Evolutionary conservation across 1,140 invertebrate species (phyloP).

Genomic region (Harpegnathos saltator): DNA sequence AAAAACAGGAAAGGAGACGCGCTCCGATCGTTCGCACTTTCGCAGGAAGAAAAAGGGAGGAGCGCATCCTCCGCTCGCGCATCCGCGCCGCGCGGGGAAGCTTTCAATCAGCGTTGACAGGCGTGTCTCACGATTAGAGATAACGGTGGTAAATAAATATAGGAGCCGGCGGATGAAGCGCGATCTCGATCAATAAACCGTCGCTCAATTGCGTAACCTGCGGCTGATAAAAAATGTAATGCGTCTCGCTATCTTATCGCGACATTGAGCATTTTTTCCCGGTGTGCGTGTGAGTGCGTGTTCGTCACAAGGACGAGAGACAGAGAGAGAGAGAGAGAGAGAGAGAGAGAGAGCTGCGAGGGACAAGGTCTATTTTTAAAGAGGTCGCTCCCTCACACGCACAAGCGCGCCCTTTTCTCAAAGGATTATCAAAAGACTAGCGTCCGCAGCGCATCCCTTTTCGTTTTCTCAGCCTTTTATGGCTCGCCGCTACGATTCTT

Average conservation of each 20-base stretch:
- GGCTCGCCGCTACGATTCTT: conserved; percentile 59
- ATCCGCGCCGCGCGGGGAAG: no score
- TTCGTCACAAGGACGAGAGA: not conserved
- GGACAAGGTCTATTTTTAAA: conserved; percentile 26
- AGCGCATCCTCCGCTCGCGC: not conserved
- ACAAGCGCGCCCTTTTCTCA: not conserved
- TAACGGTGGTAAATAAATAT: not conserved
- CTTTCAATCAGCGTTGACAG: not conserved
- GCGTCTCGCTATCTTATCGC: not conserved
- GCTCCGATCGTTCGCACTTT: conserved; percentile 29
- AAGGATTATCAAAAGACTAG: conserved; percentile 65
- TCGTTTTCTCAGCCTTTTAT: conserved; percentile 66
- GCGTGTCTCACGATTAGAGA: not conserved
- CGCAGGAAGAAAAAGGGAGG: not conserved
- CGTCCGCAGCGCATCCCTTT: not conserved
- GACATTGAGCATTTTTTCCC: conserved; percentile 3
- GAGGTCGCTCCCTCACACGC: not conserved
- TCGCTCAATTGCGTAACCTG: not conserved
- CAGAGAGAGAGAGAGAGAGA: conserved; percentile 6
- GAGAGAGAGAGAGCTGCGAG: conserved; percentile 16
- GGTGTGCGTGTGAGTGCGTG: not conserved
- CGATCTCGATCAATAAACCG: not conserved
- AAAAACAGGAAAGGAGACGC: conserved; percentile 16
- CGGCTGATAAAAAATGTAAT: conserved; percentile 13
- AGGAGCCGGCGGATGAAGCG: not conserved